phyloP scores from a whole-genome alignment of 2,113 vertebrate genomes.

The Hyaena hyaena region DNA sequence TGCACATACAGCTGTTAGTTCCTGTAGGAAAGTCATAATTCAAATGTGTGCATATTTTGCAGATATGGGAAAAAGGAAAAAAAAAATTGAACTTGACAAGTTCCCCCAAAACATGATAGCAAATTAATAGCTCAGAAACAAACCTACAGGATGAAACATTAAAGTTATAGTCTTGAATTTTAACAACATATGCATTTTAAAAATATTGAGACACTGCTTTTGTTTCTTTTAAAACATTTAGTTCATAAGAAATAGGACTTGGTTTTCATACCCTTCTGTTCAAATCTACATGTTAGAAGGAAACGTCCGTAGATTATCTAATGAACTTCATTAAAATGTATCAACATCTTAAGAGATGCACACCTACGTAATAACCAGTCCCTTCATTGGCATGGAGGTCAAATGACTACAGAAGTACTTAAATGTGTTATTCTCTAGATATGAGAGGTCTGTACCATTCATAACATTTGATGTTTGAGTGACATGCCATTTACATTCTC shows the following conservation, averaged over 20 bases:
- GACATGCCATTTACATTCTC: neutral
- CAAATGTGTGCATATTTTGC: conserved; percentile 90
- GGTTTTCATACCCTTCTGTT: neutral
- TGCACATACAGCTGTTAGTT: conserved; percentile 99
- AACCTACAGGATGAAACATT: conserved; percentile 73
- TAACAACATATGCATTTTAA: conserved; percentile 70
- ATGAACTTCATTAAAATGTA: neutral
- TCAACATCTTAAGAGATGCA: neutral
- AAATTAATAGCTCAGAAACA: conserved; percentile 83
- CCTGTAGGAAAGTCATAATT: conserved; percentile 99
- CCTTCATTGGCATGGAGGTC: neutral
- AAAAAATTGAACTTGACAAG: conserved; percentile 79
- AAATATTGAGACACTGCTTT: conserved; percentile 46
- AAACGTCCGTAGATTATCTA: neutral
- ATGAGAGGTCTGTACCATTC: neutral
- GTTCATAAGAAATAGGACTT: neutral
- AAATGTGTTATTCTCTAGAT: neutral
- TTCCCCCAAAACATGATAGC: conserved; percentile 78
- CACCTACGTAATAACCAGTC: neutral
- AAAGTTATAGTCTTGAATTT: conserved; percentile 79
- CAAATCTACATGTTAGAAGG: neutral
- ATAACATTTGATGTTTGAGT: neutral
- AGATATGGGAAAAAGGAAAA: conserved; percentile 79
- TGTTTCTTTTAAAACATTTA: conserved; percentile 37
- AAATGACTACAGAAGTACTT: neutral